Evolutionary conservation across 2,113 vertebrate species (phyloP).

Genomic region (Barbus barbus): DNA sequence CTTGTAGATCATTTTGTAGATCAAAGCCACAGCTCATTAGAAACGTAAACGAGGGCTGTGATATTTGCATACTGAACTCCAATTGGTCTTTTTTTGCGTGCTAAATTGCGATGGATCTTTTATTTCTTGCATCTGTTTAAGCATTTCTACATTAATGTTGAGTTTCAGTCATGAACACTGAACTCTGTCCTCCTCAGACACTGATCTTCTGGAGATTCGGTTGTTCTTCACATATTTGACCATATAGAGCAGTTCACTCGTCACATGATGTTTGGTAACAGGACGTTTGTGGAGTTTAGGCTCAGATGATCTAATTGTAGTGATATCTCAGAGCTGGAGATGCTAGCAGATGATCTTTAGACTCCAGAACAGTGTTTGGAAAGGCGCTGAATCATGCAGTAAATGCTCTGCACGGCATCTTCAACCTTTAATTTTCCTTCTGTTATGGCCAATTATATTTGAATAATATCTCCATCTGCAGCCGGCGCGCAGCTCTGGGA

Average conservation of each 20-base stretch:
- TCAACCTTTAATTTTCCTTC: background rate
- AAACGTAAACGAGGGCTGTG: background rate
- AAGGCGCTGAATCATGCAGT: background rate
- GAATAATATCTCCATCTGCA: slow-evolving; percentile 40
- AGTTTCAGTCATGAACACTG: too few species aligned
- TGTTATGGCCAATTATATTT: slow-evolving; percentile 9
- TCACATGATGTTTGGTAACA: too few species aligned
- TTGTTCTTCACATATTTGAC: too few species aligned
- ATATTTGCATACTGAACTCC: background rate
- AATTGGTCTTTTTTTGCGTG: background rate
- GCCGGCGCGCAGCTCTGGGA: slow-evolving; percentile 16
- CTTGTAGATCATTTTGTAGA: background rate
- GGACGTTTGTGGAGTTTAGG: too few species aligned
- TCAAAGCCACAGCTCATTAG: background rate
- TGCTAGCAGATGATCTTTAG: background rate
- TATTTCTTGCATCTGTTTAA: background rate
- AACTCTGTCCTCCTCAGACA: too few species aligned
- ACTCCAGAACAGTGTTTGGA: background rate
- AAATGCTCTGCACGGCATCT: background rate
- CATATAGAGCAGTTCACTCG: too few species aligned
- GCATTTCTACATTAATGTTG: background rate
- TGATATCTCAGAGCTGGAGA: background rate
- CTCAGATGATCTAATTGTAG: background rate
- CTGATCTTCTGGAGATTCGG: too few species aligned
- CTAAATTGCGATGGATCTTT: background rate